A percentile compares a stretch with the other conserved stretches of the same genome.
These are phyloP conservation scores for Drosophila ficusphila DNA, from an alignment of 1,140 invertebrate genomes.

Conservation along the genomic window DNA sequence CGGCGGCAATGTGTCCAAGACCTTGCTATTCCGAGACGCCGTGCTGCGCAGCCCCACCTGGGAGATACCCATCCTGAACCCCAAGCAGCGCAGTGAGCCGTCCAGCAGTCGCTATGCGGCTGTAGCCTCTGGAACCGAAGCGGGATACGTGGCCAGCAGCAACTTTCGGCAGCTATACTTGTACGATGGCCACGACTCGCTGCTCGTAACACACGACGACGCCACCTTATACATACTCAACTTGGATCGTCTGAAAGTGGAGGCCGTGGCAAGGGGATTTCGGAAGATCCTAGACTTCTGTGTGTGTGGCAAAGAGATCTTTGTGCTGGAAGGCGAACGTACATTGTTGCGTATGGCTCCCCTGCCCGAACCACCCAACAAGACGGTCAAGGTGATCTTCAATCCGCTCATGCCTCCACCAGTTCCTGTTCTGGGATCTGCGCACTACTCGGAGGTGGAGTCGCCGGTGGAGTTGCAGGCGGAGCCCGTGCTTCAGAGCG, in stretches of 20 bases:
- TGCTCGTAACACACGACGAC: constrained; percentile 90
- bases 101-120: not conserved
- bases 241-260: constrained; percentile 86
- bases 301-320: constrained; percentile 87
- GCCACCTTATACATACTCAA: constrained; percentile 90
- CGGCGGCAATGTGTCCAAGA: constrained; percentile 91
- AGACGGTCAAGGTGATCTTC: constrained; percentile 72
- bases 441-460: constrained; percentile 49
- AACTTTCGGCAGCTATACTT: constrained; percentile 89
- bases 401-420: constrained; percentile 79
- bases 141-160: constrained; percentile 76
- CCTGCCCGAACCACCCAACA: constrained; percentile 72
- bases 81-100: constrained; percentile 79
- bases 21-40: constrained; percentile 92
- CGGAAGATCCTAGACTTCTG: constrained; percentile 81
- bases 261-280: constrained; percentile 85
- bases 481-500: constrained; percentile 79
- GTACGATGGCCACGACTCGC: constrained; percentile 88
- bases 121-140: not conserved
- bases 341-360: constrained; percentile 87
- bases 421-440: constrained; percentile 59
- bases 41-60: constrained; percentile 86
- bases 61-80: constrained; percentile 89
- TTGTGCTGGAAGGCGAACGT: constrained; percentile 88
- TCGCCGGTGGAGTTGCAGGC: constrained; percentile 65